phyloP scores from a whole-genome alignment of 2,888 invertebrate species.

The Theretra japonica region DNA sequence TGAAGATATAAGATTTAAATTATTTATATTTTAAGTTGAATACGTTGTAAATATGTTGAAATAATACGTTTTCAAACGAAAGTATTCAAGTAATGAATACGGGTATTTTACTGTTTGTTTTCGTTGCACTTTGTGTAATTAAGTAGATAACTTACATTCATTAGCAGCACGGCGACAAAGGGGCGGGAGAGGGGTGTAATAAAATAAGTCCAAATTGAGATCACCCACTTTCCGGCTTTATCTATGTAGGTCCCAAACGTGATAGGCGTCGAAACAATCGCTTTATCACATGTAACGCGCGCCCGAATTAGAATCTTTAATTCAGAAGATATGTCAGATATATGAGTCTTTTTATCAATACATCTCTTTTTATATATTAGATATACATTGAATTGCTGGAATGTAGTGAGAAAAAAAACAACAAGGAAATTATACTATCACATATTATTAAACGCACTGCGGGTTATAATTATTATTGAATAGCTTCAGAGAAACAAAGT shows the following conservation, averaged over 20 bases:
- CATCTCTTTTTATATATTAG: background rate
- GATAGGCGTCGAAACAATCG: conserved; percentile 15
- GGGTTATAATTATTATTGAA: background rate
- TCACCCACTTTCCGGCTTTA: conserved; percentile 18
- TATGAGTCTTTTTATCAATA: background rate
- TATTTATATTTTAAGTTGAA: too few relatives aligned
- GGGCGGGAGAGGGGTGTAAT: background rate
- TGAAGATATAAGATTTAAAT: too few relatives aligned
- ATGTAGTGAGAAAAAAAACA: background rate
- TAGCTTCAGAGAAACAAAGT: background rate
- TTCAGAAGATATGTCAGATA: background rate
- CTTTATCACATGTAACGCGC: conserved; percentile 6
- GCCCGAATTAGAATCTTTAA: conserved; percentile 14
- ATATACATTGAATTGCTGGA: background rate
- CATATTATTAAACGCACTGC: too few relatives aligned
- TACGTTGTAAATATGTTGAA: background rate
- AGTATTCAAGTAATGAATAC: too few relatives aligned
- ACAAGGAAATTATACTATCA: too few relatives aligned
- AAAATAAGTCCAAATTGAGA: conserved; percentile 23
- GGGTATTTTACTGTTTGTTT: background rate
- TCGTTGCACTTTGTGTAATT: background rate
- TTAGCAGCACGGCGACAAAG: conserved; percentile 1
- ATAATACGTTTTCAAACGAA: too few relatives aligned
- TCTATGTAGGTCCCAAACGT: conserved; percentile 21
- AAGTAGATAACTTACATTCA: background rate